Conservation (phyloP, 2,797 vertebrate genomes). For the Brachyalestes nurse region DNA sequence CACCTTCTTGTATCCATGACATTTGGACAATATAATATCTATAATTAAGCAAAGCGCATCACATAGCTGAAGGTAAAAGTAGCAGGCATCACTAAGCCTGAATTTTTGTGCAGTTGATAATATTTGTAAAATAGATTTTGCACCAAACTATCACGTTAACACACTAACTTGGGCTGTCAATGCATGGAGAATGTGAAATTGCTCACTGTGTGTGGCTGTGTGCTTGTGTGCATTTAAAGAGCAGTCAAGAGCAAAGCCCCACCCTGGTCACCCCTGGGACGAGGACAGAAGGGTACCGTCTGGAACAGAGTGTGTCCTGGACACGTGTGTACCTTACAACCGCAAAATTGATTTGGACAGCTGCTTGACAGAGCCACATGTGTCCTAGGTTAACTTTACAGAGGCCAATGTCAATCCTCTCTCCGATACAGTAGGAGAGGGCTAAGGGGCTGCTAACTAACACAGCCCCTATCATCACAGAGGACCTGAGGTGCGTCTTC, state of each 20-base stretch:
- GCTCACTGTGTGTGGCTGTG: conserved; percentile 2
- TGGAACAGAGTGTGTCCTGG: conserved; percentile 49
- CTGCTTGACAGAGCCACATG: conserved; percentile 48
- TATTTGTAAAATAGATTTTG: neutral
- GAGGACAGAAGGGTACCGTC: conserved; percentile 35
- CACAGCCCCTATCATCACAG: conserved; percentile 11
- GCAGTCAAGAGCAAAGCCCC: conserved; percentile 37
- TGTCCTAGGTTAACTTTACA: conserved; percentile 48
- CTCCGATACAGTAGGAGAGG: conserved; percentile 15
- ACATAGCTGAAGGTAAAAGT: neutral
- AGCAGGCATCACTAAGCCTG: neutral
- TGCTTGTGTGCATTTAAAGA: neutral
- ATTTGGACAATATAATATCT: neutral
- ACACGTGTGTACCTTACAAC: conserved; percentile 45
- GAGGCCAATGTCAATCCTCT: conserved; percentile 41
- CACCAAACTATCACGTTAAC: neutral
- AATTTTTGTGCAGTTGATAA: neutral
- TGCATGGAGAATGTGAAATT: conserved; percentile 19
- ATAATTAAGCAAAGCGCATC: neutral
- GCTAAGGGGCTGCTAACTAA: conserved; percentile 27
- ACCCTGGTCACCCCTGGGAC: conserved; percentile 43
- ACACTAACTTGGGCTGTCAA: conserved; percentile 12
- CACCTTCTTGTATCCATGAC: neutral
- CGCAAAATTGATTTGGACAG: conserved; percentile 54
- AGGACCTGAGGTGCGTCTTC: conserved; percentile 4